Evolutionary conservation across 2,797 vertebrate species (phyloP), one percentile per base, ranked within the genome.

Genomic region (Pangasius sanitwongsei): DNA sequence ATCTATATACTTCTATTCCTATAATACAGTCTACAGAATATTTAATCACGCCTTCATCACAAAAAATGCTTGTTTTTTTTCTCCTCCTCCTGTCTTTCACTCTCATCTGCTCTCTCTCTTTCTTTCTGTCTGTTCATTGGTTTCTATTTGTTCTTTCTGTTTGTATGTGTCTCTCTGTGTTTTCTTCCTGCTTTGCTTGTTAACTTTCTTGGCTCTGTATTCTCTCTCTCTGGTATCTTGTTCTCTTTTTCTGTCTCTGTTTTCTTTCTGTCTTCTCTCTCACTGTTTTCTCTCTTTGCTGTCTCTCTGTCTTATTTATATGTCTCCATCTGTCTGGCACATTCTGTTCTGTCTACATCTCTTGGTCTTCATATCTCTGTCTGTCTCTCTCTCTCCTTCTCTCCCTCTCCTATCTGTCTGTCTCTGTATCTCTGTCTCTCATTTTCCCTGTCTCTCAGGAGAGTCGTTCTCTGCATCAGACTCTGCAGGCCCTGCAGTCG

Each of bases 401-500:
- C 8, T 74, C 67, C 37, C 16, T 75, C 41, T 77, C 23, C 28
- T 53, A 25, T 23, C 81, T 63, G 1, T 59, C 50, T 23, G 67
- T 50, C 63, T 88, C 88, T 44, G 75, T 31, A 9, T 25, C 18
- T 6, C 44, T 25, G 28, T 57, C 9, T 37, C 31, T 25, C 20
- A 0, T 23, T 16, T 1, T 48, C 37, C 1, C 31, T 28, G 6
- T 44, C 70, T 16, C 8, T 53, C 95, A 99, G 98, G 97, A 98
- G 93, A 97, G 92, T 89, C 95, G 96, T 67, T 95, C 97, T 92
- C 92, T 97, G 94, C 98, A 99, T 95, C 98, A 97, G 94, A 99
- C 98, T 0, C 95, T 98, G 96, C 97, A 98, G 6, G 98, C 97
- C 15, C 96, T 99, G 94, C 98, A 98, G 95, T 96, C 91, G 0